Base-by-base conservation (phyloP, 2,888 invertebrate genomes). In the Dryobotodes eremita region DNA sequence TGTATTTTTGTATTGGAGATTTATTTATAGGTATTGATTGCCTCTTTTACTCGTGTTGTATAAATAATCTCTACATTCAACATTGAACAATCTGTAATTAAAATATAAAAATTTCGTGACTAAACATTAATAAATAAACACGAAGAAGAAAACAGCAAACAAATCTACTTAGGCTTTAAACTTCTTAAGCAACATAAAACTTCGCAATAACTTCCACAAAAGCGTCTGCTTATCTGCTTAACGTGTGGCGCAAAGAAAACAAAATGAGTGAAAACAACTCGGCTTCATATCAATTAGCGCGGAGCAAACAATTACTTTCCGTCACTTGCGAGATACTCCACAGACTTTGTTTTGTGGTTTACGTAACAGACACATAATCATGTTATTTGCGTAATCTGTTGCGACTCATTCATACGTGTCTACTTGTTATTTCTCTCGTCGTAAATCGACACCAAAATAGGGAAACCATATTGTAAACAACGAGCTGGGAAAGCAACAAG, bases 401-500 rank as follows among this genome's bases (percentile, higher is more conserved):
- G 88, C 83, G 86, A 89, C 88, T 89, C 87, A 87, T 90, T 90
- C 89, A 89, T 89, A 84, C 72, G 83, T 86, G 79, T 83, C 80
- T 76, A 88, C 89, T 88, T 86, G 89, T 90, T 90, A 89, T 89
- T 89, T 87, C 80, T 85, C 86, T 84, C 86, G 79, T 86, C 87
- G 88, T 91, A 90, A 91, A 90, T 91, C 89, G 89, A 90, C 90
- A 89, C 86, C 88, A 87, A 91, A 93, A 91, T 91, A 90, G 89
- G 91, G 90, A 89, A 89, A 89, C 91, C 89, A 89, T 90, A 90
- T 87, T 91, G 94, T 94, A 94, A 95, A 94, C 93, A 94, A 91
- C 88, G 87, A 89, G 86, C 89, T 71, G 82, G 79, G 83, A 89
- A 91, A 91, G 96, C 96, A 96, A 96, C 96, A 96, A 95, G 96